Base-by-base conservation (phyloP, 2,888 invertebrate genomes). In the Synanthedon vespiformis region DNA sequence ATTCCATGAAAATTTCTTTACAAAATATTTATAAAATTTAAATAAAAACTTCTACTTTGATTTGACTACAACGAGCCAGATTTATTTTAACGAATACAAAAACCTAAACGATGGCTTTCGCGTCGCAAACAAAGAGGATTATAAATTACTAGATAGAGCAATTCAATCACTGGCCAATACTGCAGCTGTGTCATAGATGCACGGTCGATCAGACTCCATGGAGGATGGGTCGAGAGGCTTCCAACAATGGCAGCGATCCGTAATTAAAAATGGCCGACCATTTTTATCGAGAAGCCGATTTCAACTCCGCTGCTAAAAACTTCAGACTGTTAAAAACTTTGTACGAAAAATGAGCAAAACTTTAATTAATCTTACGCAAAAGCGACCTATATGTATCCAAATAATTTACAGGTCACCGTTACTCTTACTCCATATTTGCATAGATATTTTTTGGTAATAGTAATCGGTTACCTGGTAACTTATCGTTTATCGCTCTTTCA, bases 241-340 rank as follows among this genome's bases (percentile, higher is more conserved):
- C 58, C 62, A 60, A 80, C 77, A 81, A 81, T 78, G 69, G 71
- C 68, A 70, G 58, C 70, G 67, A 67, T 61, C 63, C 67, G 72
- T 82, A 82, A 82, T 84, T 80, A 83, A 82, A 84, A 80, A 83
- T 80, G 80, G 80, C 79, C 62, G 71, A 58, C 67, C 58, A 66
- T 66, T 72, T 68, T 68, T 67, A 69, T 69, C 65, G 66, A 64
- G 67, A 62, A 59, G 55, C 57, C 62, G 54, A 56, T 55, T 56
- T 52, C 47, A 55, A 57, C 57, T 55, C 58, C 52, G n/a, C n/a
- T n/a, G n/a, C n/a, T n/a, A n/a, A n/a, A n/a, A n/a, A 52, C 59
- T 54, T 61, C 56, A 57, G 62, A 66, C 70, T 68, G 67, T 72
- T 69, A 72, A 72, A 16, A 74, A 73, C 64, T 74, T 73, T 63